Base-by-base conservation (phyloP, 2,113 vertebrate genomes). In the Daubentonia madagascariensis region DNA sequence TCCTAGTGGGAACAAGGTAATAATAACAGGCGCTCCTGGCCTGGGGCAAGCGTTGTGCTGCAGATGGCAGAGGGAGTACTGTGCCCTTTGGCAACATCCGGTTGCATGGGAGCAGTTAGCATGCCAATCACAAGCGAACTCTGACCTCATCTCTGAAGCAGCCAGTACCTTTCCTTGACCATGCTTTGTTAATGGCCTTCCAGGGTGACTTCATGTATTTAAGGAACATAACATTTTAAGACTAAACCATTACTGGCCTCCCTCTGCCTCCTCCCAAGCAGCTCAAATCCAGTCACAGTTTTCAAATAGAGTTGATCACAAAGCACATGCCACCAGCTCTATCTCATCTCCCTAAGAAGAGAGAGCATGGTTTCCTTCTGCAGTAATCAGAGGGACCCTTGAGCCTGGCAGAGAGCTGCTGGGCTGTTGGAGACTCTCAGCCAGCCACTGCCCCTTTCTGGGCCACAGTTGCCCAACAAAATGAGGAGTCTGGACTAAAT, bases 141-240 rank as follows among this genome's bases (percentile, higher is more conserved):
- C 94, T 89, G 97, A 96, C 96, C 97, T 93, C 70, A 45, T 85
- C 72, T 61, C 48, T 3, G 63, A 94, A 52, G 81, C 78, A 83
- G 65, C 85, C 90, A 54, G 85, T 30, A 52, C 61, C 78, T 91
- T 95, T 37, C 84, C 83, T 91, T 91, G 92, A 86, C 97, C 75
- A 14, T 10, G 20, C 87, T 96, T 94, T 93, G 83, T 96, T 91
- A 93, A 90, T 89, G 79, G 84, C 79, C 3, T 1, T 96, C 84
- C 57, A 50, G 95, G 67, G 95, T 96, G 94, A 98, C 90, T 96
- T 96, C 92, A 78, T 89, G 50, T 96, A 86, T 94, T 96, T 96
- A 94, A 97, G 97, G 84, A 94, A 97, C 96, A 98, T 97, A 97
- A 96, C 93, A 92, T 96, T 98, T 97, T 95, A 93, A 80, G 70